Evolutionary conservation across 2,113 vertebrate species (phyloP).

Genomic region (Semnornis frantzii): DNA sequence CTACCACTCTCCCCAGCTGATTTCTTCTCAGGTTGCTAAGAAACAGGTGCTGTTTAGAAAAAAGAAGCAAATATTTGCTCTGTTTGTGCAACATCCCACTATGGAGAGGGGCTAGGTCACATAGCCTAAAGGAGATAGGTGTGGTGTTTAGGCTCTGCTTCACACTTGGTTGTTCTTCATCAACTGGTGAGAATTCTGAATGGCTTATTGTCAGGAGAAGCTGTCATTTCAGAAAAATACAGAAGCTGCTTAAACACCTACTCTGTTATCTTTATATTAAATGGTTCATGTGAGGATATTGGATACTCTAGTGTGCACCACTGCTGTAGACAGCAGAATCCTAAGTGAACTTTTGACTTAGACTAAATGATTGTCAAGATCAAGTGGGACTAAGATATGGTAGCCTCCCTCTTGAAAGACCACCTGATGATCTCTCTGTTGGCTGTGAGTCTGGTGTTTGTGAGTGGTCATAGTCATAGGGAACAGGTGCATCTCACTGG

Average conservation of each 20-base stretch:
- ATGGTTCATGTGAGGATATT: not conserved
- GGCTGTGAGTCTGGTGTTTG: not conserved
- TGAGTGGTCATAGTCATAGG: not conserved
- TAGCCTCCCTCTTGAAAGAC: not conserved
- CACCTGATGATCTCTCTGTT: not conserved
- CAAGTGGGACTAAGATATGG: not conserved
- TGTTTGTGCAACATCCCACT: not conserved
- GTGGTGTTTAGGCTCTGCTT: not conserved
- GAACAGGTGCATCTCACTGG: not conserved
- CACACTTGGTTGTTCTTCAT: not conserved
- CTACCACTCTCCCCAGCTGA: not conserved
- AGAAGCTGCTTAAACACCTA: not conserved
- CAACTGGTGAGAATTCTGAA: not conserved
- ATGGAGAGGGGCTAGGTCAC: not conserved
- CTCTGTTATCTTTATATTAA: not conserved
- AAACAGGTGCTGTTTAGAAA: not conserved
- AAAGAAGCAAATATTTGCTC: not conserved
- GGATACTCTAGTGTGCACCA: not conserved
- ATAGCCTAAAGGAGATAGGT: not conserved
- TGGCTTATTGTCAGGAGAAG: not conserved
- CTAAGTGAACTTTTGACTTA: not conserved
- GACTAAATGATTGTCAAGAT: not conserved
- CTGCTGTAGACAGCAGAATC: not conserved
- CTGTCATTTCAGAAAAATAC: not conserved
- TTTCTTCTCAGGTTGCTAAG: not conserved